A percentile compares a stretch with the other conserved stretches of the same genome.
These are phyloP conservation scores for Drosophila trapezifrons DNA, from an alignment of 1,140 invertebrate genomes.

Conservation along the genomic window DNA sequence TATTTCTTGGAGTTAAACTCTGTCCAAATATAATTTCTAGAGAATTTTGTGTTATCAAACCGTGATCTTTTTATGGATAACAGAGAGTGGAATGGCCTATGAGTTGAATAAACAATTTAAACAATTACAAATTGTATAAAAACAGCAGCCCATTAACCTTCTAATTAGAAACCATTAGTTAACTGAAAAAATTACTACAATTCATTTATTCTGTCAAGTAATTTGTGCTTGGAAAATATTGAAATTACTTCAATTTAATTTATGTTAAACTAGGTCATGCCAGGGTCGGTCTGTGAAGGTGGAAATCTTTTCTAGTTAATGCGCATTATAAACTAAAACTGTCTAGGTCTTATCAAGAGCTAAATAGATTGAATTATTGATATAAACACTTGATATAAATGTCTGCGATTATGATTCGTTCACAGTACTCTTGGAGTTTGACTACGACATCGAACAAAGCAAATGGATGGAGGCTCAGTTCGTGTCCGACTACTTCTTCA, in stretches of 20 bases:
- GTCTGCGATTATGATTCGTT: background rate
- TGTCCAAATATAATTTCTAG: background rate
- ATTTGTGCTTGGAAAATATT: background rate
- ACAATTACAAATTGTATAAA: background rate
- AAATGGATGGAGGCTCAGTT: constrained; percentile 56
- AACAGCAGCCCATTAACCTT: background rate
- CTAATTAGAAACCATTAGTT: background rate
- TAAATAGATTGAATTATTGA: background rate
- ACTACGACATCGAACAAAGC: background rate
- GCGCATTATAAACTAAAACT: too few species aligned
- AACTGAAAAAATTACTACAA: background rate
- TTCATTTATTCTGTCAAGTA: too few species aligned
- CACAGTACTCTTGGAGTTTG: constrained; percentile 14
- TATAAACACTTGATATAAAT: background rate
- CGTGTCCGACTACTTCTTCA: constrained; percentile 31
- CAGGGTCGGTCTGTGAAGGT: too few species aligned
- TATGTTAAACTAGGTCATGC: background rate
- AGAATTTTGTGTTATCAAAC: background rate
- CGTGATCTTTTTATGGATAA: background rate
- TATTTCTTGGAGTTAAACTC: background rate
- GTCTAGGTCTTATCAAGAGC: background rate
- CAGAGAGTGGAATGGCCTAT: background rate
- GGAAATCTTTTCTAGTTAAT: background rate
- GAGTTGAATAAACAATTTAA: background rate
- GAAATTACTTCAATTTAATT: background rate